Percentiles rank a stretch among this genome's conserved stretches.
These are phyloP conservation scores for Cliona cf. orientalis DNA, from an alignment of 37 sponge, comb jelly and placozoan species.

Conservation along the genomic window DNA sequence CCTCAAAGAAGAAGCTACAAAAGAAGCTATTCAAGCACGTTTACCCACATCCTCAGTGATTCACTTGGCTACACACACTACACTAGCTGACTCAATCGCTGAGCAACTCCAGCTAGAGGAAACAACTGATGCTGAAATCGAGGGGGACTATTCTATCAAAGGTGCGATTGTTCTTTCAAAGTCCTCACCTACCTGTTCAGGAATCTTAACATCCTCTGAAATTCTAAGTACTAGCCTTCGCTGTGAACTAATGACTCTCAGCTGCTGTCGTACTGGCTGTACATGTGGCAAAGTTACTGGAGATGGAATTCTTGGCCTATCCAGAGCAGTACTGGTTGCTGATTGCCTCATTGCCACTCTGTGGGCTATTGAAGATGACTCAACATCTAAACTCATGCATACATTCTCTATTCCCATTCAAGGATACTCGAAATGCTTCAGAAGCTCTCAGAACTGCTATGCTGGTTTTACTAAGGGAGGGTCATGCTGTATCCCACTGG, in stretches of 20 bases:
- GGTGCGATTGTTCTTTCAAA: slow-evolving; percentile 48
- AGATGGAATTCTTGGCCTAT: slow-evolving; percentile 63
- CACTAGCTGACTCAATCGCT: slow-evolving; percentile 26
- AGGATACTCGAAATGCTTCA: slow-evolving; percentile 34
- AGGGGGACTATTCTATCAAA: slow-evolving; percentile 53
- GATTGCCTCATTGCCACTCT: slow-evolving; percentile 29
- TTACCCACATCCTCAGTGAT: slow-evolving; percentile 26
- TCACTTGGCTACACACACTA: slow-evolving; percentile 63
- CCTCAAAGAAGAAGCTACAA: slow-evolving; percentile 22
- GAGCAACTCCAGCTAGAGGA: slow-evolving; percentile 1
- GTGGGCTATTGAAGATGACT: slow-evolving; percentile 55
- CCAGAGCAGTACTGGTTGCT: slow-evolving; percentile 34
- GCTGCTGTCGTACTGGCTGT: slow-evolving; percentile 63
- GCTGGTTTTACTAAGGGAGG: neutral
- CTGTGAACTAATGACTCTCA: slow-evolving; percentile 34
- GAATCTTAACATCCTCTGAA: slow-evolving; percentile 46
- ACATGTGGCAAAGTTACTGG: slow-evolving; percentile 57
- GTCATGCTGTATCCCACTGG: slow-evolving; percentile 17
- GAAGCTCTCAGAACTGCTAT: slow-evolving; percentile 22
- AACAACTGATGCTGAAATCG: neutral
- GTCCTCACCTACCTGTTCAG: slow-evolving; percentile 38
- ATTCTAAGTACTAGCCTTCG: slow-evolving; percentile 17
- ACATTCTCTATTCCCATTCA: slow-evolving; percentile 27
- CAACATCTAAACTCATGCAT: slow-evolving; percentile 37
- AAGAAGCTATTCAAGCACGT: slow-evolving; percentile 1